These are phyloP conservation scores for Muricea muricata DNA, from an alignment of 92 coral and sea anemone genomes.

Conservation along the genomic window DNA sequence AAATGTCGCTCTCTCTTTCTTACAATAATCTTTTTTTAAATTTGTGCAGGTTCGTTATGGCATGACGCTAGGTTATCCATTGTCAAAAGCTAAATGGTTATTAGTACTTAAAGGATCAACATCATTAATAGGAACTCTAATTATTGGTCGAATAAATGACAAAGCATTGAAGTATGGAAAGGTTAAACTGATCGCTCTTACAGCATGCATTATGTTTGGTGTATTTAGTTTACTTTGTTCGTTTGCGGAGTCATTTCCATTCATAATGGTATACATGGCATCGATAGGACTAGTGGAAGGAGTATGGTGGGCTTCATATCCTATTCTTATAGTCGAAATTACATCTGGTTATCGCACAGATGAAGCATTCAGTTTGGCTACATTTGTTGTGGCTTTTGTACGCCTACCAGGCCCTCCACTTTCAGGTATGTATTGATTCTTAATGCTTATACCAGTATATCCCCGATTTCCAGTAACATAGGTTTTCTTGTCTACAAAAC, in stretches of 20 bases:
- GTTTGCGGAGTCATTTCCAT: conserved; percentile 11
- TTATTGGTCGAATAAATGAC: conserved; percentile 7
- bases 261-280: conserved; percentile 28
- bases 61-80: conserved; percentile 16
- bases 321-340: neutral
- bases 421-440: conserved; percentile 4
- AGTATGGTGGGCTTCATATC: conserved; percentile 7
- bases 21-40: neutral
- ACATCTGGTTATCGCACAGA: neutral
- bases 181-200: neutral
- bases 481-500: no score
- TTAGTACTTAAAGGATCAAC: neutral
- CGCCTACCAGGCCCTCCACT: conserved; percentile 27
- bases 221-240: conserved; percentile 2
- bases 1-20: no score
- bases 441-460: neutral
- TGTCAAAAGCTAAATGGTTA: conserved; percentile 28
- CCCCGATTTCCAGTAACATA: no score
- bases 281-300: conserved; percentile 21
- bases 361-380: conserved; percentile 3
- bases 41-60: conserved; percentile 26
- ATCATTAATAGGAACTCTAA: neutral
- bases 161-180: neutral
- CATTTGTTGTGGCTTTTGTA: neutral
- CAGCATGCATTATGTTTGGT: neutral